These are phyloP conservation scores for Sphyrna mokarran DNA, from an alignment of 2,113 vertebrate species.

Conservation along the genomic window DNA sequence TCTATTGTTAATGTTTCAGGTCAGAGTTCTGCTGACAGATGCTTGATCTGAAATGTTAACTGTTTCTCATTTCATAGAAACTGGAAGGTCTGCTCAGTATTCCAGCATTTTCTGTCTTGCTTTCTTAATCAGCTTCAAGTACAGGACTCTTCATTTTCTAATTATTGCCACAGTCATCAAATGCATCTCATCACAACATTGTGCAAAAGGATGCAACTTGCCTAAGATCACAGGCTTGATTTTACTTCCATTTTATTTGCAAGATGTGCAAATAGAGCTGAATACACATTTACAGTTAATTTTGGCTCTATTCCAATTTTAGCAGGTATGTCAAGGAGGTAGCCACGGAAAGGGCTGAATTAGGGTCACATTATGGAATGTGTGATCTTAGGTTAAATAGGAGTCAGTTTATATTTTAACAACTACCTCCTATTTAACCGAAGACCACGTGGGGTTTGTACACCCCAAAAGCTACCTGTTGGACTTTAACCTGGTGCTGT, in stretches of 20 bases:
- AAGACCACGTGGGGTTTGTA: no score
- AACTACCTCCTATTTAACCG: no score
- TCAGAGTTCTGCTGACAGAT: neutral
- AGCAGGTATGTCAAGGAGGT: neutral
- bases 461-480: no score
- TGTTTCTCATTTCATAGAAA: neutral
- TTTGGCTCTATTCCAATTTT: neutral
- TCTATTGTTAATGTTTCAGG: no score
- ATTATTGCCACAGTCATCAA: neutral
- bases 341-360: neutral
- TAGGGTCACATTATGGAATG: neutral
- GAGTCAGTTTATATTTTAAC: neutral
- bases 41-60: neutral
- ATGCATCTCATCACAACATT: neutral
- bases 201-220: neutral
- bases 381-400: neutral
- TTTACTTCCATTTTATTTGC: neutral
- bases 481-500: no score
- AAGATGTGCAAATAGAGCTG: neutral
- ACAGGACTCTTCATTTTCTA: neutral
- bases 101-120: no score
- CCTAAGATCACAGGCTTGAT: neutral
- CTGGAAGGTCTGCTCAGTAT: no score
- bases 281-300: neutral
- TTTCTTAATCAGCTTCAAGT: no score